Conservation (phyloP, 2,888 invertebrate genomes). For the Coleophora flavipennella region DNA sequence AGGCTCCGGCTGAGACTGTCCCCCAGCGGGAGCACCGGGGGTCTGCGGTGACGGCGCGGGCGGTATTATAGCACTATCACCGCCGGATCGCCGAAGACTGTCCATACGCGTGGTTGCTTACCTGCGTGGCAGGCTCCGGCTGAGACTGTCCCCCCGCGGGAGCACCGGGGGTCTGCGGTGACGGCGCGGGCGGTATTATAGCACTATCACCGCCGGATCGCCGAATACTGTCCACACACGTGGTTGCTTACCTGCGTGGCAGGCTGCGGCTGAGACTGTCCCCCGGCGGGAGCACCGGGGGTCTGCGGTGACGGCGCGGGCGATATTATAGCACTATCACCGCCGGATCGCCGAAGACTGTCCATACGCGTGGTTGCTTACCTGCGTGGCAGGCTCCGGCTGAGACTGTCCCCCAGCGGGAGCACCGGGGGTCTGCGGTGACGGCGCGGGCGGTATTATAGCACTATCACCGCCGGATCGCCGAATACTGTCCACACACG, state of each 20-base stretch:
- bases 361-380: too few species aligned
- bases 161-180: conserved; percentile 83
- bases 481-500: too few species aligned
- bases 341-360: too few species aligned
- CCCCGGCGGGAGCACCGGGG: conserved; percentile 81
- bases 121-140: conserved; percentile 37
- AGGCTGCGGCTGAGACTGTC: conserved; percentile 58
- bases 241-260: conserved; percentile 7
- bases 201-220: too few species aligned
- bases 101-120: too few species aligned
- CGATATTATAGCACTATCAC: too few species aligned
- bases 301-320: conserved; percentile 85
- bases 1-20: conserved; percentile 58
- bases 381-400: conserved; percentile 37
- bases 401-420: conserved; percentile 75
- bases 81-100: too few species aligned
- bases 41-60: conserved; percentile 85
- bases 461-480: conserved; percentile 80
- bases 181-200: too few species aligned
- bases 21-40: conserved; percentile 81
- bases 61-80: too few species aligned
- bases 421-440: conserved; percentile 83
- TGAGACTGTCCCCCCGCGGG: conserved; percentile 75
- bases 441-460: conserved; percentile 85
- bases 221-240: too few species aligned